Percentiles rank a stretch among this genome's conserved stretches.
Conservation (phyloP, 2,113 vertebrate species). For the Ptilorrhoa leucosticta region DNA sequence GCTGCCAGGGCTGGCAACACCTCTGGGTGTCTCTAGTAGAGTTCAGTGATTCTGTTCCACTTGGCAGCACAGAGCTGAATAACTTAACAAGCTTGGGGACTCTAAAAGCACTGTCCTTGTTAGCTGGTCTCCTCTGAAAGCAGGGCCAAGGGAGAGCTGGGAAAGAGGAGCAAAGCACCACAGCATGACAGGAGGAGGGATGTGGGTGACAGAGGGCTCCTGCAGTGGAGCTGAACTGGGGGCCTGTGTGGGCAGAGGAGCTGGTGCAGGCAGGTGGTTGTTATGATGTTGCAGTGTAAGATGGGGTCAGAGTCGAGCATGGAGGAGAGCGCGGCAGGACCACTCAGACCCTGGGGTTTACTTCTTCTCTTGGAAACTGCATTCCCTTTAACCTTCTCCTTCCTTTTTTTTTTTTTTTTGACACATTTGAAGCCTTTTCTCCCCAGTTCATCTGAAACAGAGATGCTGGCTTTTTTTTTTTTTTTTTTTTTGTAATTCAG, state of each 20-base stretch:
- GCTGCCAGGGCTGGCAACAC: not conserved
- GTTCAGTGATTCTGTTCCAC: conserved; percentile 46
- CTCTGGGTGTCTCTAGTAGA: not conserved
- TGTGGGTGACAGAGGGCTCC: not conserved
- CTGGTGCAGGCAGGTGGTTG: rapidly evolving
- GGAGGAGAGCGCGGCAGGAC: not conserved
- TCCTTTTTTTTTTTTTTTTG: not conserved
- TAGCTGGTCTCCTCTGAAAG: not conserved
- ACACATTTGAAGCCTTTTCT: not conserved
- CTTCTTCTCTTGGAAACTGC: not conserved
- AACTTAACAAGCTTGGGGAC: not conserved
- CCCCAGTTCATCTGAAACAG: not conserved
- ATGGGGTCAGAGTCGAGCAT: not conserved
- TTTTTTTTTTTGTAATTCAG: not conserved
- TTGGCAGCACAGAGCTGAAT: conserved; percentile 16
- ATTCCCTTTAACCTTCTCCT: not conserved
- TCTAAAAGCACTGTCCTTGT: not conserved
- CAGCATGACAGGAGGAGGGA: not conserved
- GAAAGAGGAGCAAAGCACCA: not conserved
- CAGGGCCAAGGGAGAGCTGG: not conserved
- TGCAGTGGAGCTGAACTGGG: not conserved
- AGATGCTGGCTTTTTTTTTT: not conserved
- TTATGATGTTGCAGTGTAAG: not conserved
- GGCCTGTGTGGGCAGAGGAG: not conserved
- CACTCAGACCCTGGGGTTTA: not conserved